Evolutionary conservation across 1,140 invertebrate species (phyloP).

Genomic region (Drosophila ananassae): DNA sequence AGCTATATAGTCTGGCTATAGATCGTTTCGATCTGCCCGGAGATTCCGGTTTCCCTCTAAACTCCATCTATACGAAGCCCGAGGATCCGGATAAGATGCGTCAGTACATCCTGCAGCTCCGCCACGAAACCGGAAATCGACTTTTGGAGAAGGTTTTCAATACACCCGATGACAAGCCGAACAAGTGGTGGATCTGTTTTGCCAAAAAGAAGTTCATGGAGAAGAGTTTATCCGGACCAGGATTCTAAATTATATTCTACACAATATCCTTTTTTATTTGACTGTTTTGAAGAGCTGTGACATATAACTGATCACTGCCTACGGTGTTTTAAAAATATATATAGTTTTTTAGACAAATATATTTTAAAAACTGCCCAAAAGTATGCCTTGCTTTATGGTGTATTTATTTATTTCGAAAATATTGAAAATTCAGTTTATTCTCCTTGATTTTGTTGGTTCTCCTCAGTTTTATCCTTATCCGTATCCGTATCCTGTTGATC

Average conservation of each 20-base stretch:
- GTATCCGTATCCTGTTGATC: too few species aligned
- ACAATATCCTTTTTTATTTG: neutral
- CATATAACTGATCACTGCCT: too few species aligned
- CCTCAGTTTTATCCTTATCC: too few species aligned
- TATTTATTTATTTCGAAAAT: too few species aligned
- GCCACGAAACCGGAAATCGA: conserved; percentile 96
- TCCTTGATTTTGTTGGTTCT: too few species aligned
- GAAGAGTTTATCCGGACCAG: conserved; percentile 90
- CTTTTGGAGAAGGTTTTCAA: conserved; percentile 96
- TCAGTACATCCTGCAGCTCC: conserved; percentile 96
- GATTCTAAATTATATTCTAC: conserved; percentile 27
- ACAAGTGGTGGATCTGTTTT: conserved; percentile 99
- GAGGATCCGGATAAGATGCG: conserved; percentile 95
- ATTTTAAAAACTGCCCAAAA: too few species aligned
- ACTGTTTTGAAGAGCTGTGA: neutral
- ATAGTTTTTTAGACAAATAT: too few species aligned
- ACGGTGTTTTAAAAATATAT: too few species aligned
- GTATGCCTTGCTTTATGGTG: too few species aligned
- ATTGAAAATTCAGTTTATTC: too few species aligned
- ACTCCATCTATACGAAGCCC: conserved; percentile 97
- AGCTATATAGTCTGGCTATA: conserved; percentile 97
- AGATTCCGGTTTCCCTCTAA: conserved; percentile 97
- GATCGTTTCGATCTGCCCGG: conserved; percentile 98
- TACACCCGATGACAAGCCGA: conserved; percentile 95
- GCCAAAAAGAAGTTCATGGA: conserved; percentile 99